These are phyloP conservation scores for Panurus biarmicus DNA, from an alignment of 2,113 vertebrate species.

Conservation along the genomic window DNA sequence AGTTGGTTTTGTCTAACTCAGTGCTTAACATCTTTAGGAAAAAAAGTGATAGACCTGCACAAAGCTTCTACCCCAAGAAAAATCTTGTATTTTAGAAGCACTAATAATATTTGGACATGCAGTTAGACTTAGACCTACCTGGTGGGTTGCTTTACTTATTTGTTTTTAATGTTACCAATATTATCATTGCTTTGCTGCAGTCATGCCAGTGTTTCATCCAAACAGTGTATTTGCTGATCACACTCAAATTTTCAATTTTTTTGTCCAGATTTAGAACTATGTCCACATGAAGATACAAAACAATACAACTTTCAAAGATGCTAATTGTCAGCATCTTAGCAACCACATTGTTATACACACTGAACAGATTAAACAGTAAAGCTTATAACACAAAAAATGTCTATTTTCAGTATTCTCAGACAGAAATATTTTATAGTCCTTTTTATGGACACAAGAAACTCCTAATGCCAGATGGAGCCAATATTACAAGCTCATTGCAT, in stretches of 20 bases:
- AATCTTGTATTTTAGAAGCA: background rate
- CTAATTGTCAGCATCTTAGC: background rate
- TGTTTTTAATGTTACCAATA: background rate
- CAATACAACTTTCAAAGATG: fast-evolving
- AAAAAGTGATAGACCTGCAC: background rate
- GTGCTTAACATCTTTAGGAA: background rate
- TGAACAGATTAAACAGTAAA: background rate
- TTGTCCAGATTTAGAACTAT: background rate
- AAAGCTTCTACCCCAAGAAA: background rate
- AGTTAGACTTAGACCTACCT: background rate
- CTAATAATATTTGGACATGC: background rate
- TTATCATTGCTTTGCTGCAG: background rate
- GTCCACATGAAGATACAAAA: background rate
- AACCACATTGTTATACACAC: background rate
- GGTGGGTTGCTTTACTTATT: background rate
- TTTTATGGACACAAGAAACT: background rate
- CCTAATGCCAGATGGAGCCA: background rate
- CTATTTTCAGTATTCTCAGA: background rate
- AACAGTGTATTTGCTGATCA: background rate
- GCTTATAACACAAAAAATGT: background rate
- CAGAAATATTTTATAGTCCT: background rate
- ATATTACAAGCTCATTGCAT: background rate
- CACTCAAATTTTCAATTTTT: background rate
- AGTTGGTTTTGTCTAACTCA: background rate
- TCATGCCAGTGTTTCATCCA: background rate